These are phyloP conservation scores for Platycercus adscitus DNA, from an alignment of 2,113 vertebrate genomes.

Conservation along the genomic window DNA sequence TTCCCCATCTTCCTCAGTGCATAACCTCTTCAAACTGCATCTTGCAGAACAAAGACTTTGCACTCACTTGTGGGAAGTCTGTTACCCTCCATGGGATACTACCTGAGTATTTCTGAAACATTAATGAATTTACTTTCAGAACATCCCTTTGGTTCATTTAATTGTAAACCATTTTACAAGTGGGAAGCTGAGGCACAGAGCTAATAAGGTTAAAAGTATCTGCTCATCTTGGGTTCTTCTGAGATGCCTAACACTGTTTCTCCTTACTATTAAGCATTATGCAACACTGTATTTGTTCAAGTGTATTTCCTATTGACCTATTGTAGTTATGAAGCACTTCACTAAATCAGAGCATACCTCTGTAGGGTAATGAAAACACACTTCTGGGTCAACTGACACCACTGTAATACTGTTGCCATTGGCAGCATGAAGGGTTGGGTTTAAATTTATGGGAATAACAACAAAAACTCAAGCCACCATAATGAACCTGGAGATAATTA, in stretches of 20 bases:
- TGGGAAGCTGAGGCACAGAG: conserved; percentile 66
- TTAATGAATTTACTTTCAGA: conserved; percentile 67
- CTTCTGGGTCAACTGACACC: conserved; percentile 31
- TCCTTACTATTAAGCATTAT: conserved; percentile 9
- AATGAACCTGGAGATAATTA: neutral
- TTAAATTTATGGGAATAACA: conserved; percentile 33
- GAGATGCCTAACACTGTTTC: conserved; percentile 11
- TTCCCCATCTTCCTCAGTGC: neutral
- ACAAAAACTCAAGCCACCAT: conserved; percentile 23
- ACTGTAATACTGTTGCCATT: conserved; percentile 8
- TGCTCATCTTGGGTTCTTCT: conserved; percentile 32
- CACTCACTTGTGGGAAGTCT: conserved; percentile 16
- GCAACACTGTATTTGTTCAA: conserved; percentile 35
- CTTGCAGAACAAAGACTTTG: conserved; percentile 23
- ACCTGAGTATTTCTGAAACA: conserved; percentile 48
- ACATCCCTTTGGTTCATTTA: conserved; percentile 52
- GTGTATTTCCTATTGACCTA: conserved; percentile 57
- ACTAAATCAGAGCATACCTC: conserved; percentile 55
- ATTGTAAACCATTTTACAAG: conserved; percentile 62
- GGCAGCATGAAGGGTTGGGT: neutral
- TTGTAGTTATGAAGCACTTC: conserved; percentile 38
- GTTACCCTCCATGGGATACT: conserved; percentile 12
- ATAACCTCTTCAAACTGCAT: neutral
- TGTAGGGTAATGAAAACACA: conserved; percentile 33
- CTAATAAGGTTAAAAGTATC: conserved; percentile 70